Evolutionary conservation across 2,888 invertebrate species (phyloP), one percentile per base, ranked within the genome.

Genomic region (Mimumesa dahlbomi): DNA sequence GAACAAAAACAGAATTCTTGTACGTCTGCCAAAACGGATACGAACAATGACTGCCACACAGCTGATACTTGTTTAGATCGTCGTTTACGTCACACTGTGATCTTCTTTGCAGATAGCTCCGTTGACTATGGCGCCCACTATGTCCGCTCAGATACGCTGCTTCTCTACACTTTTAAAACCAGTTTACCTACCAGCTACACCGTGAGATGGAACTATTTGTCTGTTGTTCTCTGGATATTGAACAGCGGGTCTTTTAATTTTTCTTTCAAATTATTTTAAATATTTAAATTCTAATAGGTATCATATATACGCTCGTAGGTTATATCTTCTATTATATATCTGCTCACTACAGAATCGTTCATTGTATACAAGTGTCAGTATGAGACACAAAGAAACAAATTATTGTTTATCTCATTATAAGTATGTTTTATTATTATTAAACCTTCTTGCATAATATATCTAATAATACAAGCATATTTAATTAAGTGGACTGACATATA

Each of bases 11-110:
- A 73, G 75, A 72, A 82, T 82, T 81, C 76, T 85, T 82, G 82
- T 81, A 77, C 75, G 68, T 73, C 78, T 81, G 82, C 82, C 84
- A 85, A 82, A 81, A 81, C 83, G 80, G 75, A 79, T 77, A 84
- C 82, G 84, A 88, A 88, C 86, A 88, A 86, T 85, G 86, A 88
- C 88, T 88, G 84, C 84, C 80, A 88, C 88, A 88, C 88, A 89
- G 88, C 89, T 89, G 89, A 87, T 87, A 83, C 89, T 88, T 89
- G 88, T 89, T 89, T 88, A 83, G 88, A 86, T 87, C 83, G 82
- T 84, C 85, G 87, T 88, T 85, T 85, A 87, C 87, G 87, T 88
- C 87, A 88, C 86, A 79, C 79, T 81, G 76, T 82, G 77, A 59
- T 78, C 82, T 80, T 82, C 82, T 75, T 80, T 82, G 79, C 81